A percentile compares a stretch with the other conserved stretches of the same genome.
These are phyloP conservation scores for Monopterus albus DNA, from an alignment of 2,113 vertebrate species.

Conservation along the genomic window DNA sequence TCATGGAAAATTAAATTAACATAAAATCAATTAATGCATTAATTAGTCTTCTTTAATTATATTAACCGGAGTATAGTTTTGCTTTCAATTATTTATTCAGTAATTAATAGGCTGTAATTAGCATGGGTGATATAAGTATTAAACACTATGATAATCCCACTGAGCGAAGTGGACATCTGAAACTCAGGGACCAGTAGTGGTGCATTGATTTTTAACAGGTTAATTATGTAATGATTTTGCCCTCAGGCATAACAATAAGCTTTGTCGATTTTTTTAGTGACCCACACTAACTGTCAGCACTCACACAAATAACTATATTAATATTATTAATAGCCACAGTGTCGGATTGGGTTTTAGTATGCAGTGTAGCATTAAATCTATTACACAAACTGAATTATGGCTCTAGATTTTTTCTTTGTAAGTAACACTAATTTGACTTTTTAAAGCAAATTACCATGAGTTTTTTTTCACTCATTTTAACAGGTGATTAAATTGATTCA, in stretches of 20 bases:
- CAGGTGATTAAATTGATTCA: conserved; percentile 25
- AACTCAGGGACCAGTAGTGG: conserved; percentile 48
- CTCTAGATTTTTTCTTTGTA: neutral
- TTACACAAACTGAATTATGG: conserved; percentile 3
- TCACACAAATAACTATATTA: conserved; percentile 16
- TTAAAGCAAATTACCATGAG: neutral
- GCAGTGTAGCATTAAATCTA: neutral
- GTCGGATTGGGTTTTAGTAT: neutral
- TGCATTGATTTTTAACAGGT: no score
- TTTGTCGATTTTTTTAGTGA: conserved; percentile 15
- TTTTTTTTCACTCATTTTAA: neutral
- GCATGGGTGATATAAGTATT: conserved; percentile 75
- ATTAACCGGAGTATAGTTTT: conserved; percentile 77
- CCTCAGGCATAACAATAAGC: neutral
- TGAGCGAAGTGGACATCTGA: conserved; percentile 62
- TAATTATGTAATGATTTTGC: conserved; percentile 46
- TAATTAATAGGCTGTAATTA: conserved; percentile 86
- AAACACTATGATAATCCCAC: conserved; percentile 59
- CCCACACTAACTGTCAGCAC: neutral
- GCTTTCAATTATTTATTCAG: conserved; percentile 81
- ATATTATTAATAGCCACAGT: conserved; percentile 3
- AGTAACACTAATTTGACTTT: conserved; percentile 10
- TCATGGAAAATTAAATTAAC: conserved; percentile 83
- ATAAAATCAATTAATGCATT: conserved; percentile 86
- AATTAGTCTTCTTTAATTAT: conserved; percentile 85